These are phyloP conservation scores for Nothocercus nigrocapillus DNA, from an alignment of 2,113 vertebrate species.

Conservation along the genomic window DNA sequence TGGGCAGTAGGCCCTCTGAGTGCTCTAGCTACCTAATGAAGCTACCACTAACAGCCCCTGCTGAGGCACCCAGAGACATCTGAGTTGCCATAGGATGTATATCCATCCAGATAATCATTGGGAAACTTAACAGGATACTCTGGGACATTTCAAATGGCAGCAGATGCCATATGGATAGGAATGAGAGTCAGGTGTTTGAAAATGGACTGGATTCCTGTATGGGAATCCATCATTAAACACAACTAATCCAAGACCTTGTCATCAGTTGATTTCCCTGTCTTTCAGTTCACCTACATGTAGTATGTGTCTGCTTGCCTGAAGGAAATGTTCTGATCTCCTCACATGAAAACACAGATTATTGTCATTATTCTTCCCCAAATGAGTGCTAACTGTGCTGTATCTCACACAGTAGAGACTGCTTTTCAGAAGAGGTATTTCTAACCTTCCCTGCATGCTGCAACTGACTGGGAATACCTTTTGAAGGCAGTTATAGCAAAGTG, in stretches of 20 bases:
- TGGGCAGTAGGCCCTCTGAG: rapidly evolving
- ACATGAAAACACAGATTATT: neutral
- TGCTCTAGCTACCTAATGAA: neutral
- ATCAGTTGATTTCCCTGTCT: neutral
- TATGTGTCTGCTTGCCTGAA: neutral
- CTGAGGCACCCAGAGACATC: neutral
- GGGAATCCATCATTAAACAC: neutral
- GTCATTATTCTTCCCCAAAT: neutral
- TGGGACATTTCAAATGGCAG: neutral
- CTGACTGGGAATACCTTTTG: neutral
- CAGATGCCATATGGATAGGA: neutral
- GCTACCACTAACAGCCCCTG: neutral
- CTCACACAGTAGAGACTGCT: neutral
- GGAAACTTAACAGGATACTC: neutral
- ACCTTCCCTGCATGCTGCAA: neutral
- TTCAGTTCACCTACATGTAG: neutral
- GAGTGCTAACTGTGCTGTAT: neutral
- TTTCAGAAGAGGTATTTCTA: neutral
- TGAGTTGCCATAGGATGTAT: neutral
- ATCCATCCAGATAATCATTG: neutral
- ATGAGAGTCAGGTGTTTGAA: neutral
- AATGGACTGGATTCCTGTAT: neutral
- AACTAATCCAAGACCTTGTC: neutral
- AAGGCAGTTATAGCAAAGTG: neutral
- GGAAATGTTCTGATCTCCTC: neutral